A percentile compares a stretch with the other conserved stretches of the same genome.
Conservation (phyloP, 2,113 vertebrate species). For the Furnarius figulus region DNA sequence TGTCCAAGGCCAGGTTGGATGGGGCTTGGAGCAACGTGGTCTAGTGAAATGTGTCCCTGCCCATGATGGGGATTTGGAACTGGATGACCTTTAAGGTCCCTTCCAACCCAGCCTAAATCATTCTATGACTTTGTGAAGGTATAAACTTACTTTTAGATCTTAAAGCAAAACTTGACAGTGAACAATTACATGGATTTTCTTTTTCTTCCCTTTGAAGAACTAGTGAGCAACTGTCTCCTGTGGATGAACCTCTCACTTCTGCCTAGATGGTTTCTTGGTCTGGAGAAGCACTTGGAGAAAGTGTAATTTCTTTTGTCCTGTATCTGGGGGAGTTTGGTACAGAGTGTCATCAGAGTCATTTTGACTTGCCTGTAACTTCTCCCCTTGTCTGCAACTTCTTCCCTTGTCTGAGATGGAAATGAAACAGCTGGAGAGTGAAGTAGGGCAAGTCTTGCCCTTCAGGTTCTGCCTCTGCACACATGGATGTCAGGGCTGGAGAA, state of each 20-base stretch:
- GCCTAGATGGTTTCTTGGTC: not conserved
- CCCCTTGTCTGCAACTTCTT: not conserved
- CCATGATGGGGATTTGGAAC: too few species aligned
- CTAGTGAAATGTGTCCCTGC: not conserved
- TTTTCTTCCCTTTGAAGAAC: not conserved
- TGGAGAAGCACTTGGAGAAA: not conserved
- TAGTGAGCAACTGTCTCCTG: not conserved
- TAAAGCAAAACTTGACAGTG: not conserved
- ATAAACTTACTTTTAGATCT: not conserved
- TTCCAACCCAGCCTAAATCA: not conserved
- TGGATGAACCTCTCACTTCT: not conserved
- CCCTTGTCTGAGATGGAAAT: not conserved
- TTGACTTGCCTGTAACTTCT: not conserved
- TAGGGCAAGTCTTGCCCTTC: not conserved
- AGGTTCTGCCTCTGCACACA: fast-evolving
- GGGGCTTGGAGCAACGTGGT: not conserved
- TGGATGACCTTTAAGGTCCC: not conserved
- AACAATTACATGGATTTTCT: not conserved
- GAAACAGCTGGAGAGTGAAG: not conserved
- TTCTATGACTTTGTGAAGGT: not conserved
- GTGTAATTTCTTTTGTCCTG: not conserved
- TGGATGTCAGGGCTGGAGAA: not conserved
- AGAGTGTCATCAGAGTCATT: not conserved
- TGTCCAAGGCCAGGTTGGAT: not conserved
- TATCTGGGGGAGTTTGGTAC: not conserved